Evolutionary conservation across 2,797 vertebrate genomes (phyloP).

Genomic region (Pangasius mekongensis): DNA sequence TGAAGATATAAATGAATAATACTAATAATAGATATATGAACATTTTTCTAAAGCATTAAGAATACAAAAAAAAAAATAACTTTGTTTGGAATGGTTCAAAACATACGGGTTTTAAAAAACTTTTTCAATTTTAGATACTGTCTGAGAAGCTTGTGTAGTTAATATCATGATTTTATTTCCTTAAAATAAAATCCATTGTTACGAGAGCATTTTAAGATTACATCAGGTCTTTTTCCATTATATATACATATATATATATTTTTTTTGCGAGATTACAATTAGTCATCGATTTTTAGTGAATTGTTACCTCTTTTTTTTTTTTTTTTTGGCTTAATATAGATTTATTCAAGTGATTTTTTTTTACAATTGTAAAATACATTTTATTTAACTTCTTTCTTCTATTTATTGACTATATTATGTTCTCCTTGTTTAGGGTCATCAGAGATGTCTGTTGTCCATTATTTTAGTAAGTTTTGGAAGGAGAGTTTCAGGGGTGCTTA

Average conservation of each 20-base stretch:
- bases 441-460: conserved; percentile 65
- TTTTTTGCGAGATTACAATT: conserved; percentile 60
- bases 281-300: conserved; percentile 65
- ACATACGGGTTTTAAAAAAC: conserved; percentile 82
- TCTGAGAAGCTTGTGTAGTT: conserved; percentile 71
- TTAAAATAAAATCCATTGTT: conserved; percentile 67
- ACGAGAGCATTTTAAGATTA: conserved; percentile 58
- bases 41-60: conserved; percentile 87
- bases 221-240: conserved; percentile 64
- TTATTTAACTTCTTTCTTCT: conserved; percentile 69
- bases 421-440: conserved; percentile 72
- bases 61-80: conserved; percentile 70
- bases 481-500: conserved; percentile 67
- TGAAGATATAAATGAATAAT: conserved; percentile 80
- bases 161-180: conserved; percentile 62
- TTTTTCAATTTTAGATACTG: conserved; percentile 65
- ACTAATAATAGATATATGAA: conserved; percentile 85
- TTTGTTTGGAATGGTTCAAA: conserved; percentile 82
- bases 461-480: conserved; percentile 55
- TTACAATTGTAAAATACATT: conserved; percentile 68
- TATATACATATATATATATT: conserved; percentile 13
- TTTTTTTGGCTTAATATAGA: conserved; percentile 68
- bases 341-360: conserved; percentile 60
- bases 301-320: conserved; percentile 68
- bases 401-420: conserved; percentile 82